Evolutionary conservation across 1,140 invertebrate genomes (phyloP), one percentile per base, ranked within the genome.

Genomic region (Macrosteles quadrilineatus): DNA sequence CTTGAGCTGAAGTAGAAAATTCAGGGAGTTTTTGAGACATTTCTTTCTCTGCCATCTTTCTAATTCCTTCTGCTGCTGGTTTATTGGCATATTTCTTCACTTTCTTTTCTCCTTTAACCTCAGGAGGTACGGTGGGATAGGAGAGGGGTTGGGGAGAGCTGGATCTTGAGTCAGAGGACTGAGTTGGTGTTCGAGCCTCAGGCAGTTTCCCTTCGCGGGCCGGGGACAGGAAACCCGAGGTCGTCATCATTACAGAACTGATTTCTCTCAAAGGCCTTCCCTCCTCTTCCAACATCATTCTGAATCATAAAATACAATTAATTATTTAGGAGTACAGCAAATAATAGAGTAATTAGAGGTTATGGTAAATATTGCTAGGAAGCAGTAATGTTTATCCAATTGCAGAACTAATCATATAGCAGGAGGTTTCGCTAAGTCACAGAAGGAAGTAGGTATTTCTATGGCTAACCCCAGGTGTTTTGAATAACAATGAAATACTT

Each of bases 231-330:
- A 95, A 96, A 4, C 96, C 96, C 31, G 93, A 92, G 53, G 92
- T 92, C 0, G 95, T 96, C 95, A 98, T 97, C 83, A 96, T 94
- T 0, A 97, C 94, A 83, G 94, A 96, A 73, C 90, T 92, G 68
- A 98, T 94, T 84, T 97, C 95, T 72, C 95, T 85, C 59, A 96
- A 87, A 19, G 91, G 90, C 70, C 92, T 87, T 32, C 91, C 91
- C 75, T 95, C 92, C 74, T 94, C 91, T 53, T 84, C 69, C 31
- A 72, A 21, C 50, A 72, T 63, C 45, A 67, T 29, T 45, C 73
- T 72, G 59, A n/a, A n/a, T 68, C 63, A 71, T 67, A 17, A 66
- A 14, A 36, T 36, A 4, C 4, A 36, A 36, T 14, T 36, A 36
- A 36, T 36, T 36, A 36, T n/a, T n/a, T n/a, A n/a, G n/a, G n/a